A percentile compares a stretch with the other conserved stretches of the same genome.
These are phyloP conservation scores for Hypanus sabinus DNA, from an alignment of 2,113 vertebrate genomes.

Conservation along the genomic window DNA sequence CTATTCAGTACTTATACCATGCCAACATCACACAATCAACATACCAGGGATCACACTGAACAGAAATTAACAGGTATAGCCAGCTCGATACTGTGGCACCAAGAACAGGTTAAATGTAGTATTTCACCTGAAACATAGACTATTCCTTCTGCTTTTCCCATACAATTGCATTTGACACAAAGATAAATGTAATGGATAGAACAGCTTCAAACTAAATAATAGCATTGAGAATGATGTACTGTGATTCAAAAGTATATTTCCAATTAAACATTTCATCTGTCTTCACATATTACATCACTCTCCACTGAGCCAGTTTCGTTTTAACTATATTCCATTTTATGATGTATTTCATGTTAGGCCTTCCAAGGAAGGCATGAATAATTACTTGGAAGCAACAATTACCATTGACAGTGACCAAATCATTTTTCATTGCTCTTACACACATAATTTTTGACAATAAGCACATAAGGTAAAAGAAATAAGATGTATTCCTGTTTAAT, in stretches of 20 bases:
- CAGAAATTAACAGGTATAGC: too few species aligned
- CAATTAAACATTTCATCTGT: background rate
- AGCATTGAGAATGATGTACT: background rate
- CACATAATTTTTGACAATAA: background rate
- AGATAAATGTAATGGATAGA: background rate
- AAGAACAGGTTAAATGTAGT: too few species aligned
- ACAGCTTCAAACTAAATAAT: background rate
- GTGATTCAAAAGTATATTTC: background rate
- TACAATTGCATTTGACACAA: background rate
- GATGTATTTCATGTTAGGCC: background rate
- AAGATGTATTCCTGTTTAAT: background rate
- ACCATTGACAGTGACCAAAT: constrained; percentile 5
- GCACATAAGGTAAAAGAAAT: background rate
- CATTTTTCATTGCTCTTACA: background rate
- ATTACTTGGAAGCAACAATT: background rate
- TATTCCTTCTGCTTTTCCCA: background rate
- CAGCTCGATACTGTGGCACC: too few species aligned
- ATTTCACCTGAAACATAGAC: too few species aligned
- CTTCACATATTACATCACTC: background rate
- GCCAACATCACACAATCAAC: too few species aligned
- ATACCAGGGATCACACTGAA: too few species aligned
- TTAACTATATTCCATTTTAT: constrained; percentile 6
- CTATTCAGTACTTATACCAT: too few species aligned
- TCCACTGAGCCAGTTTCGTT: background rate
- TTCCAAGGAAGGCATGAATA: background rate